phyloP scores from a whole-genome alignment of 1,140 invertebrate genomes.

The Mamestra configurata region DNA sequence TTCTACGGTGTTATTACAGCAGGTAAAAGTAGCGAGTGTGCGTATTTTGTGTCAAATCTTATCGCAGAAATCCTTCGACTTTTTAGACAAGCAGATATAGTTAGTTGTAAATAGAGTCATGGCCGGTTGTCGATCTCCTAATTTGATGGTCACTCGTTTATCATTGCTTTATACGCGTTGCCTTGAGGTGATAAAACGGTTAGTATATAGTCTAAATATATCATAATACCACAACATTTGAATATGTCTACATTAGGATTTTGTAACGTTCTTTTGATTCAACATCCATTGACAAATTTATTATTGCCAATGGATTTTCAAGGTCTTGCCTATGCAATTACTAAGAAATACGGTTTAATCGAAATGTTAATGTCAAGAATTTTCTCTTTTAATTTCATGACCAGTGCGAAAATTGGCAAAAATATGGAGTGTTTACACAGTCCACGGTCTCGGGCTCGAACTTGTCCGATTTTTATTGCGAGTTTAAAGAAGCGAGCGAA shows the following conservation, averaged over 20 bases:
- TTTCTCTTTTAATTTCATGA: constrained; percentile 30
- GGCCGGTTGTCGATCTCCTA: constrained; percentile 86
- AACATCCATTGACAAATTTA: not conserved
- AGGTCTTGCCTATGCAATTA: constrained; percentile 17
- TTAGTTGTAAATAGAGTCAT: constrained; percentile 83
- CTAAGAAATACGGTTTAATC: constrained; percentile 3
- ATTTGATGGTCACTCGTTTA: constrained; percentile 81
- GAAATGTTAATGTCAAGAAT: not conserved
- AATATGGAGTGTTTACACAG: constrained; percentile 62
- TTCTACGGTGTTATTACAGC: not conserved
- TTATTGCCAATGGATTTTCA: constrained; percentile 26
- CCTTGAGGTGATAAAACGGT: constrained; percentile 54
- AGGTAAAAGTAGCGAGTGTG: constrained; percentile 20
- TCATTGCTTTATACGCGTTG: constrained; percentile 59
- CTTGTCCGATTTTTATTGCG: constrained; percentile 85
- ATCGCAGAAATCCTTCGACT: constrained; percentile 82
- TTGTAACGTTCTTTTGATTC: not conserved
- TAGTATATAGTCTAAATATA: constrained; percentile 39
- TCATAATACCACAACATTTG: constrained; percentile 21
- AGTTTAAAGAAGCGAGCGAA: constrained; percentile 84
- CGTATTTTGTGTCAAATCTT: constrained; percentile 78
- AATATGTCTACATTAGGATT: constrained; percentile 15
- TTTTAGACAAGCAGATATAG: constrained; percentile 70
- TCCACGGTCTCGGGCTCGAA: constrained; percentile 82
- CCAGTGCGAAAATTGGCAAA: constrained; percentile 27